These are phyloP conservation scores for Pseudomyrmex flavicornis DNA, from an alignment of 1,140 invertebrate species.

Conservation along the genomic window DNA sequence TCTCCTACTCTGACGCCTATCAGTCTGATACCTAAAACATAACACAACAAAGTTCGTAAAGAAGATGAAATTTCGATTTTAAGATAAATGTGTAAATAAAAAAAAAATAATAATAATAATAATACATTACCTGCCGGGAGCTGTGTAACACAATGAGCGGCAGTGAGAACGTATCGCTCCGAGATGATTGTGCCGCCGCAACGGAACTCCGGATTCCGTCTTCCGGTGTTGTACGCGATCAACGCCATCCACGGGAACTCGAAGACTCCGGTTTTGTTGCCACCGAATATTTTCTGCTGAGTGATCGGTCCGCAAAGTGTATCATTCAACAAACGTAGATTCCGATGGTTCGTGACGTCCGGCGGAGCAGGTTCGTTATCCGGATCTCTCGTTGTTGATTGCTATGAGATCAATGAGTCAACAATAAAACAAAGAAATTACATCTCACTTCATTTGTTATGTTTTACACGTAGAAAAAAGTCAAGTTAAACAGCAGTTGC, in stretches of 20 bases:
- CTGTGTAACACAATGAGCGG: slow-evolving; percentile 88
- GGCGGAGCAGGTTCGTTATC: slow-evolving; percentile 70
- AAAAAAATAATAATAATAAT: background rate
- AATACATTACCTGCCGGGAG: slow-evolving; percentile 74
- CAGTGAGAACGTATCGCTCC: slow-evolving; percentile 88
- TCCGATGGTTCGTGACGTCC: slow-evolving; percentile 85
- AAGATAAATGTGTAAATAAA: background rate
- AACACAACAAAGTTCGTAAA: slow-evolving; percentile 3
- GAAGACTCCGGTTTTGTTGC: slow-evolving; percentile 86
- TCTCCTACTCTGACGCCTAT: slow-evolving; percentile 87
- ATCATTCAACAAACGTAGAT: slow-evolving; percentile 84
- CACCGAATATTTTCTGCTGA: slow-evolving; percentile 85
- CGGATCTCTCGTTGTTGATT: background rate
- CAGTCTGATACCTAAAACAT: slow-evolving; percentile 76
- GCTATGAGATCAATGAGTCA: slow-evolving; percentile 21
- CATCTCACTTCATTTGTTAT: background rate
- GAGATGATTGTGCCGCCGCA: slow-evolving; percentile 90
- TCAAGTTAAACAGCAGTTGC: background rate
- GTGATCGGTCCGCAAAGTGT: slow-evolving; percentile 80
- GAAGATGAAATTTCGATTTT: background rate
- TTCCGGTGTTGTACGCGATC: slow-evolving; percentile 85
- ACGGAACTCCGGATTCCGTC: slow-evolving; percentile 83
- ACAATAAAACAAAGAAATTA: background rate
- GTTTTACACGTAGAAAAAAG: background rate
- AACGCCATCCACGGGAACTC: slow-evolving; percentile 90